Percentiles rank a stretch among this genome's conserved stretches.
Conservation (phyloP, 2,888 invertebrate species). For the Brachypalpus laphriformis region DNA sequence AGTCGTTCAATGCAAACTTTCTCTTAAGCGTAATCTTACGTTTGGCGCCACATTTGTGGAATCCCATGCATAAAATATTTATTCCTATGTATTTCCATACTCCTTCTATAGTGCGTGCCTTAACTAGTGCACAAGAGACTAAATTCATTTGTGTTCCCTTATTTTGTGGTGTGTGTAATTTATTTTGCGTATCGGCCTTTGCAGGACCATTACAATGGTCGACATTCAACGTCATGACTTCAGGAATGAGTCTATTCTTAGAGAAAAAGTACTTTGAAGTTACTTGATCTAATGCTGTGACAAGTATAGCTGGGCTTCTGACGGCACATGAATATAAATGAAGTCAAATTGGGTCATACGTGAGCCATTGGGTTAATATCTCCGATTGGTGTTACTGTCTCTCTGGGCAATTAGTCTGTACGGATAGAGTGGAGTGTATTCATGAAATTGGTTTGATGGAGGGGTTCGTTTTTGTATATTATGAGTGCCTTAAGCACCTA, state of each 20-base stretch:
- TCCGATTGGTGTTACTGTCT: constrained; percentile 50
- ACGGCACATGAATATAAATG: constrained; percentile 64
- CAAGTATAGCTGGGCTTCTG: constrained; percentile 9
- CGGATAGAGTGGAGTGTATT: not conserved
- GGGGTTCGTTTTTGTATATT: not conserved
- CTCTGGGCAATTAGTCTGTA: constrained; percentile 53
- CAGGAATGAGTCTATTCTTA: constrained; percentile 25
- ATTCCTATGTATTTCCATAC: not conserved
- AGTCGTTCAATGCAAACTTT: constrained; percentile 10
- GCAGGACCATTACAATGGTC: constrained; percentile 45
- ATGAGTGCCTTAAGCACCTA: too few relatives aligned
- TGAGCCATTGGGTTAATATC: constrained; percentile 60
- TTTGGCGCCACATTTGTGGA: constrained; percentile 60
- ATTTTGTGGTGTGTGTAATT: constrained; percentile 34
- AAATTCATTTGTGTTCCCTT: constrained; percentile 41
- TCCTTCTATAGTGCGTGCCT: constrained; percentile 46
- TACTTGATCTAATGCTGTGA: constrained; percentile 30
- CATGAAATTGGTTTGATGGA: not conserved
- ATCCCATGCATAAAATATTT: constrained; percentile 51
- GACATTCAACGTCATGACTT: constrained; percentile 2
- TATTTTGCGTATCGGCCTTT: constrained; percentile 53
- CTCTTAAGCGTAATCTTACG: constrained; percentile 14
- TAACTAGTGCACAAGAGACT: constrained; percentile 50
- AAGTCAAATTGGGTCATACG: constrained; percentile 65
- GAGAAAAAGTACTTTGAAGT: constrained; percentile 22